Base-by-base conservation (phyloP, 2,797 vertebrate genomes). In the Lerista edwardsae region DNA sequence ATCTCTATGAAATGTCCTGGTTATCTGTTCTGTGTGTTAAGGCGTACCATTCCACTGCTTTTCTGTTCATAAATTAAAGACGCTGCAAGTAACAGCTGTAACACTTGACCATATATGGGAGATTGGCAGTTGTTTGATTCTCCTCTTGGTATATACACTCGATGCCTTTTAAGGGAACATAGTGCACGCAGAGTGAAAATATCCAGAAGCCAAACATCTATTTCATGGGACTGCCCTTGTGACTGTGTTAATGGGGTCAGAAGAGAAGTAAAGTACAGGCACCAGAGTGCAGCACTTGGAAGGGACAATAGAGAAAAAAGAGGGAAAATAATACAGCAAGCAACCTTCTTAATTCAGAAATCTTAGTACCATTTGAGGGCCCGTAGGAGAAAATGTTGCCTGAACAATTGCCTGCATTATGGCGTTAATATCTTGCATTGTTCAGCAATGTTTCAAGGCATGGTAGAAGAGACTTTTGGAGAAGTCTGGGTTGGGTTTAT, bases 131-230 rank as follows among this genome's bases (percentile, higher is more conserved):
- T 93, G 87, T 88, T 95, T 87, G 91, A 90, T 89, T 91, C 82
- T 93, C 82, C 88, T 93, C 84, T 87, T 90, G 91, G 91, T 88
- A 87, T 92, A 91, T 78, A 84, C 78, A 69, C 89, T 88, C 75
- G 80, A 93, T 91, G 79, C 96, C 96, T 95, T 97, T 96, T 96
- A 96, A 95, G 96, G 96, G 88, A 95, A 93, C 27, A 12, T 1
- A 19, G 86, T 91, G 51, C 17, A 78, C 89, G 57, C 62, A 75
- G 84, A 89, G 79, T 89, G 92, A 92, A 94, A 91, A 92, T 92
- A 91, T 90, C 90, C 91, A 92, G 62, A 85, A 91, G 94, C 86
- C 89, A 88, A 80, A 73, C 88, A 88, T 95, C 89, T 84, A 88
- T 94, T 95, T 92, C 67, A 55, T 6, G 1, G 86, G 83, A 73